Evolutionary conservation across 2,888 invertebrate genomes (phyloP).

Genomic region (Philereme transversata): DNA sequence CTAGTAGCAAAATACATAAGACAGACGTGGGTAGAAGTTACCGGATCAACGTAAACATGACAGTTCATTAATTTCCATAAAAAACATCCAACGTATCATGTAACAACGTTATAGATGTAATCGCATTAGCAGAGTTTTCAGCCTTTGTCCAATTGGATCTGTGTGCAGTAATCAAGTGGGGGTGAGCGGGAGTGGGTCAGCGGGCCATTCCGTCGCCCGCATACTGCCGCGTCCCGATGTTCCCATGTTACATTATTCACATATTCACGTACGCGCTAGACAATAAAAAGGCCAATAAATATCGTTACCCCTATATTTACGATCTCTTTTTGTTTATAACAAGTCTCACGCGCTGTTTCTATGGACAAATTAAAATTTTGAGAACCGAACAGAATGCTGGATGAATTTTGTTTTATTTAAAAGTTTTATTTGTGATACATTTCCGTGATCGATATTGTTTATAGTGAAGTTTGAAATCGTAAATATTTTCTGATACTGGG

Average conservation of each 20-base stretch:
- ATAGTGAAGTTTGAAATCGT: no score
- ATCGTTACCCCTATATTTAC: slow-evolving; percentile 60
- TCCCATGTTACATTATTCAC: slow-evolving; percentile 68
- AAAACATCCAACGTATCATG: slow-evolving; percentile 16
- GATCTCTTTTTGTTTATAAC: slow-evolving; percentile 36
- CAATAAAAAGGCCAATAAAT: slow-evolving; percentile 62
- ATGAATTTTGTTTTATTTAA: no score
- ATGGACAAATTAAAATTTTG: slow-evolving; percentile 15
- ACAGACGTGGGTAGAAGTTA: slow-evolving; percentile 5
- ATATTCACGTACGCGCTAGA: slow-evolving; percentile 60
- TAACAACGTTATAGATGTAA: slow-evolving; percentile 55
- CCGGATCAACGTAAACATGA: slow-evolving; percentile 7
- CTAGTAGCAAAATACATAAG: neutral
- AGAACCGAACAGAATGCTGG: neutral
- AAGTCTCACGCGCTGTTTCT: slow-evolving; percentile 26
- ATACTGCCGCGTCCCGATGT: slow-evolving; percentile 37
- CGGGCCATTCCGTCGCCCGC: slow-evolving; percentile 65
- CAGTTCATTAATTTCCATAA: slow-evolving; percentile 7
- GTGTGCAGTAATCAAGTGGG: slow-evolving; percentile 69
- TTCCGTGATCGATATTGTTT: no score
- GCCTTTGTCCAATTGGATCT: slow-evolving; percentile 74
- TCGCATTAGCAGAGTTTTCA: slow-evolving; percentile 70
- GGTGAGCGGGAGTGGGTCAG: slow-evolving; percentile 66
- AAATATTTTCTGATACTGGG: no score
- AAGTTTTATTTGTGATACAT: no score